Evolutionary conservation across 2,888 invertebrate species (phyloP), one percentile per base, ranked within the genome.

Genomic region (Gymnoscelis rufifasciata): DNA sequence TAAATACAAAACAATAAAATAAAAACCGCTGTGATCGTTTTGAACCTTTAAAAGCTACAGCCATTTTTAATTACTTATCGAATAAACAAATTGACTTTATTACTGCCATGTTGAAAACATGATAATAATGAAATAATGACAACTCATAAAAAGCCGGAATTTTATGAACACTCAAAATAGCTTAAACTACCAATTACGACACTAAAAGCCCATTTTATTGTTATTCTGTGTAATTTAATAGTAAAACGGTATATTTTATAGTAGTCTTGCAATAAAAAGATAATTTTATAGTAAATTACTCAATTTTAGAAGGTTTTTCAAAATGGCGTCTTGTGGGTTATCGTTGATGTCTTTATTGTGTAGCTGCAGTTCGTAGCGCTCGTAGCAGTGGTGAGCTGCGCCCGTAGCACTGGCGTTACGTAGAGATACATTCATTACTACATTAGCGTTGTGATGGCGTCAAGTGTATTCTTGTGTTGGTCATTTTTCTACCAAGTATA

Each of bases 161-260:
- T 56, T 54, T 54, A 57, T 47, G 43, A 47, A 29, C 43, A 28
- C 35, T 38, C 41, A 42, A 50, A 50, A 49, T 42, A 47, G 50
- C 46, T 46, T 26, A 43, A 54, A 44, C 50, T 44, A 51, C 43
- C 50, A 52, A 57, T 57, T 48, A 57, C 52, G 47, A 52, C 54
- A 51, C 56, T 48, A 49, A 57, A 57, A 54, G 41, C 35, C 38
- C 35, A 48, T 47, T 54, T 56, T 48, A 57, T 54, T 51, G 48
- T 49, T 45, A 42, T 51, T 47, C 48, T 46, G 35, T 42, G 47
- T 45, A 48, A 51, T 47, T 54, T 46, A 42, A 43, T 47, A 43
- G 36, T 51, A 30, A 39, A 47, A 39, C 36, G 49, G 38, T 42
- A 43, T 43, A 52, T 41, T 48, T 54, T 47, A 54, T 50, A 48